These are phyloP conservation scores for Rhombomys opimus DNA, from an alignment of 2,113 vertebrate species.

Conservation along the genomic window DNA sequence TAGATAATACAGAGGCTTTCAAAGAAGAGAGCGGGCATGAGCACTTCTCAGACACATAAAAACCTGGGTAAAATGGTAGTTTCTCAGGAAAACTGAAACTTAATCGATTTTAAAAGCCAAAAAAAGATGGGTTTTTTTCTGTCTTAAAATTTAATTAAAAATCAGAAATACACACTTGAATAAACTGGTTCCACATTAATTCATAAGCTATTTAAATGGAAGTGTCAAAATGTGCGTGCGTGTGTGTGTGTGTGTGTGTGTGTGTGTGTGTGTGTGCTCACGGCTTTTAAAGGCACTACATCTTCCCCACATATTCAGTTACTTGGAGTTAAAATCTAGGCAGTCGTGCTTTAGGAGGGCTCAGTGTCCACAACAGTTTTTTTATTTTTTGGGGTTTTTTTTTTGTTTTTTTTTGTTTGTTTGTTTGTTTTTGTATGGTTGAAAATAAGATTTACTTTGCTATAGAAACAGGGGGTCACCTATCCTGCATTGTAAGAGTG, in stretches of 20 bases:
- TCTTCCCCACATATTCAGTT: not conserved
- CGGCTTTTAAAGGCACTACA: not conserved
- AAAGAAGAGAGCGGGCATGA: constrained; percentile 23
- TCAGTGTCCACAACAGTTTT: not conserved
- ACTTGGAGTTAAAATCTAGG: constrained; percentile 45
- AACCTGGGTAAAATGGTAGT: constrained; percentile 36
- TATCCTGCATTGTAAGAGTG: constrained; percentile 1
- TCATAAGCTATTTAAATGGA: constrained; percentile 11
- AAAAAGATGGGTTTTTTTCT: not conserved
- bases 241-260: not conserved
- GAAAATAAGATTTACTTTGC: not conserved
- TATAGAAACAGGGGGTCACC: not conserved
- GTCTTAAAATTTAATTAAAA: constrained; percentile 48
- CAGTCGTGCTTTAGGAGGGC: not conserved
- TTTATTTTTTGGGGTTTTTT: not conserved
- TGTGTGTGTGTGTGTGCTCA: not conserved
- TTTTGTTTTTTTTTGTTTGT: too few species aligned
- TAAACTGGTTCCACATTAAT: not conserved
- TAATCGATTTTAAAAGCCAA: not conserved
- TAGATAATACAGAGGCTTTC: constrained; percentile 13
- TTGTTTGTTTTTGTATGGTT: not conserved
- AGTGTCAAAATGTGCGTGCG: not conserved
- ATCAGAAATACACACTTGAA: constrained; percentile 16
- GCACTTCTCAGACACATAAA: not conserved
- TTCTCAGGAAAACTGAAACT: not conserved